These are phyloP conservation scores for Pollimyrus isidori DNA, from an alignment of 2,113 vertebrate genomes.

Conservation along the genomic window DNA sequence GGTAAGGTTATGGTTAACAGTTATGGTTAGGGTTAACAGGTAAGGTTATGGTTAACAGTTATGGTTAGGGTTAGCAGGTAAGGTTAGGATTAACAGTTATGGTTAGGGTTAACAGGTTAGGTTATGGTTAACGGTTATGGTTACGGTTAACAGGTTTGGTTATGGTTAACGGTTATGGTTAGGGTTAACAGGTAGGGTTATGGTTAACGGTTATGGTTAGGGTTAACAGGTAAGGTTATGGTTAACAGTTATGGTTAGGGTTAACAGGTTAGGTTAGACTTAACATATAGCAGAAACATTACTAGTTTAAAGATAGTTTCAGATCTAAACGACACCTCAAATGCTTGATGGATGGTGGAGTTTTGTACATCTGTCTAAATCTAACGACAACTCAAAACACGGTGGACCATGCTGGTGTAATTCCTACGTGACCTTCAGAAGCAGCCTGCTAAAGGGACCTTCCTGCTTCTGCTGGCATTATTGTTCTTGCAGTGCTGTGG, in stretches of 20 bases:
- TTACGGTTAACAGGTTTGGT: not conserved
- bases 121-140: not conserved
- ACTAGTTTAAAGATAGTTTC: not conserved
- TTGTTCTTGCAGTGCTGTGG: conserved; percentile 57
- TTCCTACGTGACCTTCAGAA: conserved; percentile 63
- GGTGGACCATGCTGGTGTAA: conserved; percentile 47
- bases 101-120: not conserved
- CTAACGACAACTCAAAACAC: conserved; percentile 30
- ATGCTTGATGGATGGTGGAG: not conserved
- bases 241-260: not conserved
- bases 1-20: not conserved
- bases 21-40: not conserved
- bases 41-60: not conserved
- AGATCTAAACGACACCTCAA: not conserved
- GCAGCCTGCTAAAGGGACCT: conserved; percentile 59
- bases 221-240: not conserved
- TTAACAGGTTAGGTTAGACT: not conserved
- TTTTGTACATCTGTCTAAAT: not conserved
- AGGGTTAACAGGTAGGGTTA: not conserved
- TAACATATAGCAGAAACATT: not conserved
- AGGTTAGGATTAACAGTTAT: not conserved
- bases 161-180: not conserved
- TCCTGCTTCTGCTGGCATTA: conserved; percentile 60
- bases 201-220: not conserved
- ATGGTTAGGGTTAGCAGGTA: not conserved